Evolutionary conservation across 2,113 vertebrate genomes (phyloP).

Genomic region (Thomomys bottae): DNA sequence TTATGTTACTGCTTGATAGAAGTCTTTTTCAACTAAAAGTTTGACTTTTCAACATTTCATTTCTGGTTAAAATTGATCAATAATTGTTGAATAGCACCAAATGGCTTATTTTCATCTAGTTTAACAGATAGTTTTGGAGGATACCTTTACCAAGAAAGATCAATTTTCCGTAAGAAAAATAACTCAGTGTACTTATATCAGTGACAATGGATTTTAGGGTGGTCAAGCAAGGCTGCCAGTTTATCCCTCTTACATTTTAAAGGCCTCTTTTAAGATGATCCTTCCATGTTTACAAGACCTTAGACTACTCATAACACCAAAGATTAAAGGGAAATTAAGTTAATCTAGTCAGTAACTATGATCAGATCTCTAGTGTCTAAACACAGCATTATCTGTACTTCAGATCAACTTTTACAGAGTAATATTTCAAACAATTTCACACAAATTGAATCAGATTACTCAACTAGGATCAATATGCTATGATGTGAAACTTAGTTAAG

Average conservation of each 20-base stretch:
- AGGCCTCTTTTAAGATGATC: conserved; percentile 79
- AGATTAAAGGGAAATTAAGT: conserved; percentile 84
- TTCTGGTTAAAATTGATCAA: background rate
- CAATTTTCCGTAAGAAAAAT: background rate
- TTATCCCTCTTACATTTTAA: conserved; percentile 54
- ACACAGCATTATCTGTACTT: conserved; percentile 82
- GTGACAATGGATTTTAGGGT: conserved; percentile 42
- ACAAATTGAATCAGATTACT: conserved; percentile 84
- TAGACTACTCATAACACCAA: conserved; percentile 73
- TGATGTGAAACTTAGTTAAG: conserved; percentile 77
- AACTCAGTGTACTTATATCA: background rate
- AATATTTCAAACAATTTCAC: conserved; percentile 87
- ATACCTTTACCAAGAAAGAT: conserved; percentile 14
- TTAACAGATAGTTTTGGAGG: background rate
- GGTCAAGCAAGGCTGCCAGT: conserved; percentile 25
- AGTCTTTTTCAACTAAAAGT: background rate
- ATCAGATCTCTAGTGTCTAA: conserved; percentile 76
- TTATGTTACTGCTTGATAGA: conserved; percentile 21
- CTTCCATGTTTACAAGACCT: conserved; percentile 73
- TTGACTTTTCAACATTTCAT: background rate
- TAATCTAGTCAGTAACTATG: conserved; percentile 78
- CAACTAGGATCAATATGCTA: conserved; percentile 83
- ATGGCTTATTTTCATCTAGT: background rate
- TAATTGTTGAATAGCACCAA: background rate
- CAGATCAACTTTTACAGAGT: conserved; percentile 83